Evolutionary conservation across 2,113 vertebrate genomes (phyloP), one percentile per base, ranked within the genome.

Genomic region (Scophthalmus maximus): DNA sequence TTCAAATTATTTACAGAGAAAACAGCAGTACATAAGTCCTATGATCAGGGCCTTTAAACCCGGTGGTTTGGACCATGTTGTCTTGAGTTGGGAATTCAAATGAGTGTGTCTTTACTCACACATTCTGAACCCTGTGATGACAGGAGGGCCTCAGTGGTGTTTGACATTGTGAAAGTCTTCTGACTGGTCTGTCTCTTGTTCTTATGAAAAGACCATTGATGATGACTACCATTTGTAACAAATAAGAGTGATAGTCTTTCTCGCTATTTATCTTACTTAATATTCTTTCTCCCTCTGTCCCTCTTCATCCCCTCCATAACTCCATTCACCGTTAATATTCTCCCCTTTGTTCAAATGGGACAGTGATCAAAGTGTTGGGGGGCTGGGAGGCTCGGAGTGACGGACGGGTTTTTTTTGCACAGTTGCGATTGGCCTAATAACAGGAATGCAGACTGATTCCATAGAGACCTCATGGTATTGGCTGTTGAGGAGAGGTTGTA

Each of bases 391-490:
- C 18, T 29, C 42, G 50, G 87, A 81, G 87, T 88, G 49, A 18
- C 56, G 57, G 30, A 38, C 76, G 23, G 53, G 72, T 76, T 60
- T 78, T n/a, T 29, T 68, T 60, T 52, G 34, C 34, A 38, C 8
- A 38, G 34, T 44, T 51, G 66, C 62, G 64, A 65, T 42, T 79
- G 83, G 75, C 73, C 70, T 70, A 73, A 69, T 85, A 76, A 80
- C 11, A 90, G 91, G 92, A 92, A 89, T 88, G 89, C 91, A 75
- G 86, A 89, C 84, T 82, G 79, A 57, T 91, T 84, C 85, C 85
- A 76, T 79, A 79, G 68, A 67, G 73, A 65, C 75, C 56, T 88
- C 81, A 79, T 83, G 70, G 29, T 18, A 64, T 58, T 71, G 64
- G 60, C 68, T 72, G 29, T 8, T 58, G 63, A 30, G 27, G 17